These are phyloP conservation scores for Sesia apiformis DNA, from an alignment of 2,888 invertebrate genomes.

Conservation along the genomic window DNA sequence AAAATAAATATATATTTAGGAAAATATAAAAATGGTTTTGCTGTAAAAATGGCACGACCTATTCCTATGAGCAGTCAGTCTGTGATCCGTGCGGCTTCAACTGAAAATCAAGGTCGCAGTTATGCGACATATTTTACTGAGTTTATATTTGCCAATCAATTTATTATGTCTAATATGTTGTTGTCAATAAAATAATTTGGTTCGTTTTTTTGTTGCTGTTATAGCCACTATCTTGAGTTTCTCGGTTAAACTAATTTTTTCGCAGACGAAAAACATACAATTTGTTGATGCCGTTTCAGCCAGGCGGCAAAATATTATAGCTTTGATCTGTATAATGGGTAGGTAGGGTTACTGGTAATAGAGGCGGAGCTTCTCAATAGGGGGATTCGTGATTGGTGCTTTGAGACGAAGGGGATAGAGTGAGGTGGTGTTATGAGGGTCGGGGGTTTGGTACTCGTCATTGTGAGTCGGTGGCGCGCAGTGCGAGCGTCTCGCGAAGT, in stretches of 20 bases:
- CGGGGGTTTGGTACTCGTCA: conserved; percentile 23
- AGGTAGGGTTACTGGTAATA: conserved; percentile 40
- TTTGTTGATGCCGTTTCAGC: conserved; percentile 41
- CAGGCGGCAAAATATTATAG: conserved; percentile 50
- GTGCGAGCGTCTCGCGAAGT: conserved; percentile 25
- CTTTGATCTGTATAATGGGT: conserved; percentile 55
- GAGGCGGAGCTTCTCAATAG: conserved; percentile 32
- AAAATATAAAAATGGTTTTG: too few relatives aligned
- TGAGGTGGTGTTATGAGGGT: conserved; percentile 16
- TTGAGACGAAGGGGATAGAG: conserved; percentile 23
- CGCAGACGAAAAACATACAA: conserved; percentile 42
- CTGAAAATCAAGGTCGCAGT: too few relatives aligned
- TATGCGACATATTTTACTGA: too few relatives aligned
- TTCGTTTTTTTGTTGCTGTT: too few relatives aligned
- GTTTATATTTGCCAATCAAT: too few relatives aligned
- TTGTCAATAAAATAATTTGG: too few relatives aligned
- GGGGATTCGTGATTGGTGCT: conserved; percentile 32
- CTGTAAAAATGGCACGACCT: too few relatives aligned
- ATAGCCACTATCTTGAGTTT: too few relatives aligned
- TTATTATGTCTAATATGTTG: too few relatives aligned
- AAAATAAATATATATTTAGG: too few relatives aligned
- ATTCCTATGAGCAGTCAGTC: too few relatives aligned
- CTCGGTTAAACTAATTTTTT: conserved; percentile 18
- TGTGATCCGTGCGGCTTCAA: too few relatives aligned
- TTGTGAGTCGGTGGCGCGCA: conserved; percentile 36